phyloP scores from a whole-genome alignment of 2,797 vertebrate species.

The Rhinichthys osculus region DNA sequence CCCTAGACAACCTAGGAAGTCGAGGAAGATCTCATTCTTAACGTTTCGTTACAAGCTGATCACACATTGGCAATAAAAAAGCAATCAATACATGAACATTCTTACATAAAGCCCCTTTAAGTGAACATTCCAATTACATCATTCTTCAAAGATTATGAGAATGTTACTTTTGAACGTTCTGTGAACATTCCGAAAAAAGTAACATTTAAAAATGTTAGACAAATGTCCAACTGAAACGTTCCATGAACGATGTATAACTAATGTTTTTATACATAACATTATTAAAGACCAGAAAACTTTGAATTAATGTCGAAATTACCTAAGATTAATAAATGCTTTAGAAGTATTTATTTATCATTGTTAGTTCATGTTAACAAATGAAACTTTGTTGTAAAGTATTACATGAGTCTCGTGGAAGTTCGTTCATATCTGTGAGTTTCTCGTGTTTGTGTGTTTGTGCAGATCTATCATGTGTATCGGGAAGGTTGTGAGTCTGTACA shows the following conservation, averaged over 20 bases:
- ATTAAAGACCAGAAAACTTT: neutral
- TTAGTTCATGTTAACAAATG: neutral
- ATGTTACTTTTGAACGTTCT: neutral
- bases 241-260: neutral
- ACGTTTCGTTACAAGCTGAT: neutral
- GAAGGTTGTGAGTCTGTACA: slow-evolving; percentile 11
- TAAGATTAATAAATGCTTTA: too few species aligned
- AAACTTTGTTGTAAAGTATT: neutral
- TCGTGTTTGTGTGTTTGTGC: neutral
- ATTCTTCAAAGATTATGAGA: neutral
- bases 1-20: neutral
- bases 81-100: neutral
- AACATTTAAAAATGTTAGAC: neutral
- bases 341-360: neutral
- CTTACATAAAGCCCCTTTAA: neutral
- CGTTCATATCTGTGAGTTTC: neutral
- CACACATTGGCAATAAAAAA: neutral
- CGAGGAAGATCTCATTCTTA: neutral
- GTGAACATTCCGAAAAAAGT: neutral
- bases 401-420: neutral
- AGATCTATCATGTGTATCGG: neutral
- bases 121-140: neutral
- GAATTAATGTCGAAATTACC: neutral
- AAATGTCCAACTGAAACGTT: neutral
- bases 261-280: neutral